phyloP scores from a whole-genome alignment of 2,113 vertebrate species.

The Antechinus stuartii region DNA sequence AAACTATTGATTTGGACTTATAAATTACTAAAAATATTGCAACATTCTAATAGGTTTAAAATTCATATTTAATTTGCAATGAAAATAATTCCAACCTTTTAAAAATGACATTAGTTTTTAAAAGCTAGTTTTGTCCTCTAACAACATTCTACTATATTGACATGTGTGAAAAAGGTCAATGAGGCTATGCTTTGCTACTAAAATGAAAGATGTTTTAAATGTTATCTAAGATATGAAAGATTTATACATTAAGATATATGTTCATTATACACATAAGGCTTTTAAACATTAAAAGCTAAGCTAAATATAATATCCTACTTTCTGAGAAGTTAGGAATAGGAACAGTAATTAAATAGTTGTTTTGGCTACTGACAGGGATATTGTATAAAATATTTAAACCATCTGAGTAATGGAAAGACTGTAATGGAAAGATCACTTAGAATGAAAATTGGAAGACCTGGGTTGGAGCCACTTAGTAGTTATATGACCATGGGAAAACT shows the following conservation, averaged over 20 bases:
- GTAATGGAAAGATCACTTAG: not conserved
- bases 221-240: not conserved
- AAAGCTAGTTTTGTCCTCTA: not conserved
- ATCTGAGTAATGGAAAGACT: not conserved
- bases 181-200: not conserved
- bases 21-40: conserved; percentile 15
- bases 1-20: conserved; percentile 31
- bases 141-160: not conserved
- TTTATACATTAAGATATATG: not conserved
- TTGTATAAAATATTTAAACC: not conserved
- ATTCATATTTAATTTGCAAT: conserved; percentile 23
- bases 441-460: not conserved
- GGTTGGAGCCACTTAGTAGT: not conserved
- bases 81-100: conserved; percentile 27
- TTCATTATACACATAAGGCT: not conserved
- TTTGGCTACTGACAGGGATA: not conserved
- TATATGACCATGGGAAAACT: not conserved
- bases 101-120: conserved; percentile 28
- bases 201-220: not conserved
- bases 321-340: not conserved
- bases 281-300: not conserved
- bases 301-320: not conserved
- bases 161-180: not conserved
- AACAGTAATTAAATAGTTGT: not conserved
- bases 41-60: conserved; percentile 30